These are phyloP conservation scores for Ochropacha duplaris DNA, from an alignment of 2,888 invertebrate species.

Conservation along the genomic window DNA sequence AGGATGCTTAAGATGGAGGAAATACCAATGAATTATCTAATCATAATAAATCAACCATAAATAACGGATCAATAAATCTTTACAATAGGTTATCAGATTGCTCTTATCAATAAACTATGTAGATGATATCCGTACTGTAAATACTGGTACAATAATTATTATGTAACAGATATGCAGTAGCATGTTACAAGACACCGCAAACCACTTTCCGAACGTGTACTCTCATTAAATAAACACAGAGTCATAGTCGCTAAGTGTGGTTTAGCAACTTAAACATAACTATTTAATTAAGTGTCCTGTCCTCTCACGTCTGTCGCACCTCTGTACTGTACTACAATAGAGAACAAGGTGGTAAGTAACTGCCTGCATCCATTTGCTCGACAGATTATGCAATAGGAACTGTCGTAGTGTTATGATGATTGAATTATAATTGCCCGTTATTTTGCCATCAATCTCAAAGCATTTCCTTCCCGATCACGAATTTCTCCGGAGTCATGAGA, in stretches of 20 bases:
- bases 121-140: background rate
- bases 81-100: background rate
- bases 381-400: slow-evolving; percentile 56
- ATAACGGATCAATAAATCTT: background rate
- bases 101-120: background rate
- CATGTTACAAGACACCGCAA: slow-evolving; percentile 24
- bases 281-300: slow-evolving; percentile 54
- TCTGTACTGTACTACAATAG: slow-evolving; percentile 31
- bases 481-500: slow-evolving; percentile 64
- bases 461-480: slow-evolving; percentile 65
- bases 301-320: slow-evolving; percentile 52
- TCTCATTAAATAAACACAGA: slow-evolving; percentile 58
- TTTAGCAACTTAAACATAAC: slow-evolving; percentile 59
- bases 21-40: background rate
- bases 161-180: slow-evolving; percentile 9
- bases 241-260: slow-evolving; percentile 35
- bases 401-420: slow-evolving; percentile 51
- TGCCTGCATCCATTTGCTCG: slow-evolving; percentile 29
- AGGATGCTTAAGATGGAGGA: background rate
- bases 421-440: slow-evolving; percentile 58
- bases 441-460: slow-evolving; percentile 53
- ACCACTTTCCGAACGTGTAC: slow-evolving; percentile 52
- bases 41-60: background rate
- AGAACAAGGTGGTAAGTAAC: slow-evolving; percentile 43
- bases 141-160: background rate